Percentiles rank a stretch among this genome's conserved stretches.
These are phyloP conservation scores for Sarotherodon lohbergeri DNA, from an alignment of 2,113 vertebrate genomes.

Conservation along the genomic window DNA sequence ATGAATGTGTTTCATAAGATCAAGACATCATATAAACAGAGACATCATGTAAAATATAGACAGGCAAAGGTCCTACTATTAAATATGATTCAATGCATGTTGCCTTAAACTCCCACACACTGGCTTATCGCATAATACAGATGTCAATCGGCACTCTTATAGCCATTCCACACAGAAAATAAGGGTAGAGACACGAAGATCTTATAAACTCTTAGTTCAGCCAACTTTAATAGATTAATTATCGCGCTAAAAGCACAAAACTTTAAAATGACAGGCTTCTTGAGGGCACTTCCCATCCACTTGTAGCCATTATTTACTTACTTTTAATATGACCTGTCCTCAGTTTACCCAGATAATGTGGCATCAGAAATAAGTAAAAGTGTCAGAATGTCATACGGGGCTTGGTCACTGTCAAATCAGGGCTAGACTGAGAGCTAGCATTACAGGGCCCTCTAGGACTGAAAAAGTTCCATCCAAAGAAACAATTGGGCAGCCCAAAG, in stretches of 20 bases:
- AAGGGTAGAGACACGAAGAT: not conserved
- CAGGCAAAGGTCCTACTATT: not conserved
- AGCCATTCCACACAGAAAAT: not conserved
- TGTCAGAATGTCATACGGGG: not conserved
- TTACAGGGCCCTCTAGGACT: not conserved
- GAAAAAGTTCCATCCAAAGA: not conserved
- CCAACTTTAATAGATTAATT: not conserved
- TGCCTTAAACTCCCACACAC: not conserved
- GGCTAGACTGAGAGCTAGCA: not conserved
- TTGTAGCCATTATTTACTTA: not conserved
- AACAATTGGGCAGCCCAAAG: not conserved
- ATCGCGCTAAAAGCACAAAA: not conserved
- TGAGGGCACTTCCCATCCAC: not conserved
- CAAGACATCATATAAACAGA: not conserved
- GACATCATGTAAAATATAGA: not conserved
- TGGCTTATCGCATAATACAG: not conserved
- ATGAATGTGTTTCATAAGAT: not conserved
- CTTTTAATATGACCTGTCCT: not conserved
- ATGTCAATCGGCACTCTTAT: not conserved
- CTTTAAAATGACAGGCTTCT: not conserved
- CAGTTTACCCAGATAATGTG: not conserved
- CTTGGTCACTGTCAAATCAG: not conserved
- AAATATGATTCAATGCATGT: not conserved
- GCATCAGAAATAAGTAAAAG: not conserved
- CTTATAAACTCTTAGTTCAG: not conserved